A percentile compares a stretch with the other conserved stretches of the same genome.
phyloP scores from a whole-genome alignment of 2,888 invertebrate genomes.

The Tenthredo livida region DNA sequence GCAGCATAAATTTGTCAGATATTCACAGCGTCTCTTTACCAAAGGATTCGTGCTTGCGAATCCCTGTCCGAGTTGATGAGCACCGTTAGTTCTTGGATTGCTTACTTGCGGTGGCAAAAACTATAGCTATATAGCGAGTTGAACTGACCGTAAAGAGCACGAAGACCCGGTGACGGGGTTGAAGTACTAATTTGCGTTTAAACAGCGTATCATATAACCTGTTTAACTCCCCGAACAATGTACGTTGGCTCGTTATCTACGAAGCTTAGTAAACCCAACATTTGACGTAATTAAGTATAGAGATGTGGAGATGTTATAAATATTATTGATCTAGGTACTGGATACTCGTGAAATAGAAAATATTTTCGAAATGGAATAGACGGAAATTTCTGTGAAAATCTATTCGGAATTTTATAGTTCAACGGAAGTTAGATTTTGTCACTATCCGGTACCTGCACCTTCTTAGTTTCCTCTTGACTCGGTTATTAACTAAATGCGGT shows the following conservation, averaged over 20 bases:
- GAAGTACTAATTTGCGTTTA: slow-evolving; percentile 73
- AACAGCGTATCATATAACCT: slow-evolving; percentile 73
- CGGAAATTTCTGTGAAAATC: neutral
- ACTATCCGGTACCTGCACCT: neutral
- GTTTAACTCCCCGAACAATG: slow-evolving; percentile 75
- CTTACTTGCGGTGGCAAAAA: slow-evolving; percentile 26
- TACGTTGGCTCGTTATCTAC: slow-evolving; percentile 32
- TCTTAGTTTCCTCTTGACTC: neutral
- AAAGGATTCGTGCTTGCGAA: slow-evolving; percentile 15
- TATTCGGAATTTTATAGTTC: neutral
- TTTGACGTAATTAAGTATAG: neutral
- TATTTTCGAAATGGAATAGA: neutral
- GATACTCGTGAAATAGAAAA: neutral
- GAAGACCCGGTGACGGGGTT: slow-evolving; percentile 52
- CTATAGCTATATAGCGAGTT: neutral
- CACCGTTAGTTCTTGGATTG: slow-evolving; percentile 10
- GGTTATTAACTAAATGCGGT: slow-evolving; percentile 5
- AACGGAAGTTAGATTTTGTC: neutral
- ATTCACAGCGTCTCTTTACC: neutral
- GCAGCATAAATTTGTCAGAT: neutral
- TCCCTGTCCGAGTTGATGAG: slow-evolving; percentile 23
- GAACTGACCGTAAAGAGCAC: slow-evolving; percentile 17
- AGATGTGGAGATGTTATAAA: neutral
- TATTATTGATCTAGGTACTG: neutral
- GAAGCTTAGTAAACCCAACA: slow-evolving; percentile 1